Conservation (phyloP, 2,113 vertebrate species). For the Percina caprodes region DNA sequence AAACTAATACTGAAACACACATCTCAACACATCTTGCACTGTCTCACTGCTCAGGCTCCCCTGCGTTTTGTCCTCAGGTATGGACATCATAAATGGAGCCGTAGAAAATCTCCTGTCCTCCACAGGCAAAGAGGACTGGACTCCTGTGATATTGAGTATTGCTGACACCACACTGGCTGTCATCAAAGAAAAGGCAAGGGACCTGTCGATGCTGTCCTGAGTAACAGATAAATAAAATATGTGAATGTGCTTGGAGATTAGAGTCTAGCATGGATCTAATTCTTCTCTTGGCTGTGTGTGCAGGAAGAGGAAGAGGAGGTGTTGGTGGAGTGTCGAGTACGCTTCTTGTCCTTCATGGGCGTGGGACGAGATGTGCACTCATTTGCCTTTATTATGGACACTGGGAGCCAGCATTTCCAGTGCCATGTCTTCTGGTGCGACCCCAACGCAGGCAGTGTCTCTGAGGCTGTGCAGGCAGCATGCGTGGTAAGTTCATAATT, state of each 20-base stretch:
- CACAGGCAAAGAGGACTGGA: conserved; percentile 92
- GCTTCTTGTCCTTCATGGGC: conserved; percentile 98
- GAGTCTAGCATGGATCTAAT: not conserved
- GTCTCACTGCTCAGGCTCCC: not conserved
- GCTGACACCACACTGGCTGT: conserved; percentile 96
- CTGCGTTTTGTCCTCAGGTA: conserved; percentile 84
- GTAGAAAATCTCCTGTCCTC: conserved; percentile 91
- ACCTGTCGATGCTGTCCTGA: not conserved
- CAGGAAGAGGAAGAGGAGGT: conserved; percentile 92
- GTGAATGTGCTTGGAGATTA: not conserved
- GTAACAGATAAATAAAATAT: conserved; percentile 15
- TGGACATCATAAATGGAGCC: conserved; percentile 95
- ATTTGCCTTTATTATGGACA: conserved; percentile 99
- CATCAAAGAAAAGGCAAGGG: conserved; percentile 91
- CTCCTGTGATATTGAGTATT: conserved; percentile 93
- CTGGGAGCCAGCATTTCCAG: conserved; percentile 96
- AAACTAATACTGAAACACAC: conserved; percentile 41
- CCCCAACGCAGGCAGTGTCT: conserved; percentile 93
- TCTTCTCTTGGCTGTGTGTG: conserved; percentile 27
- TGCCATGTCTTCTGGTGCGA: conserved; percentile 98
- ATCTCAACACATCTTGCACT: not conserved
- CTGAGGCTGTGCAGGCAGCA: conserved; percentile 97
- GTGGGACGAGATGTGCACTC: conserved; percentile 95
- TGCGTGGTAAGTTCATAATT: conserved; percentile 90
- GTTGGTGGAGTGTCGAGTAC: conserved; percentile 95